These are phyloP conservation scores for Nebria brevicollis DNA, from an alignment of 2,888 invertebrate species.

Conservation along the genomic window DNA sequence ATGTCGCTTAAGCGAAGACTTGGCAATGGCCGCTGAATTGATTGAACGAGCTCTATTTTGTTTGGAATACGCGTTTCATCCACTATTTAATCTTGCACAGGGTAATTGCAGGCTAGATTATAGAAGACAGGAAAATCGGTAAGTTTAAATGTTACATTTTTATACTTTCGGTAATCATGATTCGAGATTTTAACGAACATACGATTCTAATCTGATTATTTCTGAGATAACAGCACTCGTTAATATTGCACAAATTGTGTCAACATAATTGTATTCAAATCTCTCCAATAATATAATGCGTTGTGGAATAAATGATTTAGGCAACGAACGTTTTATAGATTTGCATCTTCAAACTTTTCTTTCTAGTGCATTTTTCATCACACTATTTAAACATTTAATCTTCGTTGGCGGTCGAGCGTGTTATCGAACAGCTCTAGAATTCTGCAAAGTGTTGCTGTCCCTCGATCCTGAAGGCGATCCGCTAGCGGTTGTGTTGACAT, in stretches of 20 bases:
- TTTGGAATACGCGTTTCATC: slow-evolving; percentile 82
- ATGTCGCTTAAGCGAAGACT: slow-evolving; percentile 81
- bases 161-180: too few relatives aligned
- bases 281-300: not conserved
- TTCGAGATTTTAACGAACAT: too few relatives aligned
- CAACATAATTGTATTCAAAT: not conserved
- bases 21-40: slow-evolving; percentile 80
- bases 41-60: slow-evolving; percentile 82
- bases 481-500: slow-evolving; percentile 76
- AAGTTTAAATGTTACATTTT: slow-evolving; percentile 39
- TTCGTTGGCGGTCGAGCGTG: slow-evolving; percentile 84
- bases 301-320: too few relatives aligned
- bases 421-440: slow-evolving; percentile 86
- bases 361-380: slow-evolving; percentile 78
- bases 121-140: slow-evolving; percentile 82
- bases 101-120: slow-evolving; percentile 82
- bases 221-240: too few relatives aligned
- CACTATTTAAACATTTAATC: slow-evolving; percentile 82
- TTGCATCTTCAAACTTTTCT: slow-evolving; percentile 30
- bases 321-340: too few relatives aligned
- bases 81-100: slow-evolving; percentile 79
- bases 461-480: slow-evolving; percentile 82
- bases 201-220: too few relatives aligned
- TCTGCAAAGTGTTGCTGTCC: slow-evolving; percentile 83
- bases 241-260: too few relatives aligned